phyloP scores from a whole-genome alignment of 1,140 invertebrate genomes.

The Meloidogyne exigua region DNA sequence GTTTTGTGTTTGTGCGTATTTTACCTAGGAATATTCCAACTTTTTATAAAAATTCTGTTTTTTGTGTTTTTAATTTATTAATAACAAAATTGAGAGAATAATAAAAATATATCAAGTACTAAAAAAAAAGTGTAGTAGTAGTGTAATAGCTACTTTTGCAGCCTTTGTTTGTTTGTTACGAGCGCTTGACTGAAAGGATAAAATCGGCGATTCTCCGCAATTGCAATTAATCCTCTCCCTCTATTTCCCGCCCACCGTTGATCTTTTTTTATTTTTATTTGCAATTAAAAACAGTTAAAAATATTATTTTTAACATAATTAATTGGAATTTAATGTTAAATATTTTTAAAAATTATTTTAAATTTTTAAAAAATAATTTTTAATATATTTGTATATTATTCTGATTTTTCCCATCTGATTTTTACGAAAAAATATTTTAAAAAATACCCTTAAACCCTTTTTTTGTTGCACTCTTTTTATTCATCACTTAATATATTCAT shows the following conservation, averaged over 20 bases:
- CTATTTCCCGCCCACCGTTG: background rate
- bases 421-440: too few relatives aligned
- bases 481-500: too few relatives aligned
- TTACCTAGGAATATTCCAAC: background rate
- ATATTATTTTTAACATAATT: too few relatives aligned
- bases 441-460: too few relatives aligned
- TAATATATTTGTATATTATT: too few relatives aligned
- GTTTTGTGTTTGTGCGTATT: background rate
- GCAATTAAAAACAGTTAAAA: background rate
- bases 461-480: too few relatives aligned
- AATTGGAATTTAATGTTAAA: too few relatives aligned
- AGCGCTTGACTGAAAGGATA: background rate
- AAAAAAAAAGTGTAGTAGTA: background rate
- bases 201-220: conserved; percentile 3
- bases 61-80: background rate
- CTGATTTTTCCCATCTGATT: too few relatives aligned
- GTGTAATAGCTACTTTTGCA: background rate
- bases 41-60: background rate
- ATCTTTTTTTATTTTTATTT: conserved; percentile 1
- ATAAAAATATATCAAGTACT: background rate
- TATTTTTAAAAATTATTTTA: too few relatives aligned
- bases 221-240: background rate
- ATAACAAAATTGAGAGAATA: background rate
- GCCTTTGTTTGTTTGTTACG: background rate
- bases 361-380: too few relatives aligned